Evolutionary conservation across 2,113 vertebrate species (phyloP).

Genomic region (Hemiscyllium ocellatum): DNA sequence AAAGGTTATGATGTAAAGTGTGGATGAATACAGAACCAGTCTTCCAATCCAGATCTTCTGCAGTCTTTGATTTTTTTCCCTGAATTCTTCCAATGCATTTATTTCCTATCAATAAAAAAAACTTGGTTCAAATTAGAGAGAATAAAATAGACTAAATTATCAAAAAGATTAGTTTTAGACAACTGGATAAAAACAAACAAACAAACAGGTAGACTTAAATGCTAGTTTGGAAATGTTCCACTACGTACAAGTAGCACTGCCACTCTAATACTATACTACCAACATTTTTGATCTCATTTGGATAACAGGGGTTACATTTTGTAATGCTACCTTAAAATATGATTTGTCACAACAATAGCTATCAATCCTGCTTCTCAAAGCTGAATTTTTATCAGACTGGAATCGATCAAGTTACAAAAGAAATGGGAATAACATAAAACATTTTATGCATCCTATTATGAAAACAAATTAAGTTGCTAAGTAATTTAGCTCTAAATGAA

Average conservation of each 20-base stretch:
- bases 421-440: background rate
- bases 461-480: background rate
- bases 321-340: slow-evolving; percentile 14
- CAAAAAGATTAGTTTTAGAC: background rate
- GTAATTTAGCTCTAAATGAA: background rate
- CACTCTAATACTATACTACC: background rate
- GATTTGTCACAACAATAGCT: background rate
- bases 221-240: background rate
- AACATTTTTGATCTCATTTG: background rate
- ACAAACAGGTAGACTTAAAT: background rate
- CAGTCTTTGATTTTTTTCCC: slow-evolving; percentile 87
- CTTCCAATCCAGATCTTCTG: slow-evolving; percentile 87
- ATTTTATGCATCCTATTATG: background rate
- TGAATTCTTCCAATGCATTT: slow-evolving; percentile 80
- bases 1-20: slow-evolving; percentile 76
- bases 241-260: background rate
- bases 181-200: background rate
- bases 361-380: background rate
- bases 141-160: background rate
- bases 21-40: slow-evolving; percentile 78
- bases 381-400: background rate
- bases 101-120: slow-evolving; percentile 69
- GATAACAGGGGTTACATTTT: background rate
- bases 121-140: too few species aligned
- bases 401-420: background rate